These are phyloP conservation scores for Tapera naevia DNA, from an alignment of 2,797 vertebrate species.

Conservation along the genomic window DNA sequence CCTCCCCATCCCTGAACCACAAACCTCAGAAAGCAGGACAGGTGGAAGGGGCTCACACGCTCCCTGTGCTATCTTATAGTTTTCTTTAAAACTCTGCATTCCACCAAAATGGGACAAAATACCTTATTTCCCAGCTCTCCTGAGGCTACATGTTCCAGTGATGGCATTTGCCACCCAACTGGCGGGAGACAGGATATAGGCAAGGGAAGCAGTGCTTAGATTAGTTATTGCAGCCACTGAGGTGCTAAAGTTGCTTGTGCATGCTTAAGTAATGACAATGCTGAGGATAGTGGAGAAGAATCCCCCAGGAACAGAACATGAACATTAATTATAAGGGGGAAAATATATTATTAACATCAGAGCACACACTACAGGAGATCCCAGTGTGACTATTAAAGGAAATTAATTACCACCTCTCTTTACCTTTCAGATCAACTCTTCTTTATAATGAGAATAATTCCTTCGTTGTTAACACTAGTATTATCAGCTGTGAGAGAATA, in stretches of 20 bases:
- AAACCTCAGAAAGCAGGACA: neutral
- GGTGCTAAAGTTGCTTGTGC: conserved; percentile 50
- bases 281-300: conserved; percentile 29
- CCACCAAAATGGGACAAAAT: neutral
- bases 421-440: conserved; percentile 70
- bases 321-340: conserved; percentile 77
- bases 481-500: conserved; percentile 31
- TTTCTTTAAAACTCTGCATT: neutral
- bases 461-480: conserved; percentile 31
- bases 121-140: neutral
- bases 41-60: neutral
- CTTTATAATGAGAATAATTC: conserved; percentile 65
- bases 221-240: neutral
- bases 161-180: neutral
- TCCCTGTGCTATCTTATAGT: neutral
- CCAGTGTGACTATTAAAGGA: conserved; percentile 76
- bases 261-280: conserved; percentile 37
- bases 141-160: neutral
- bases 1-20: neutral
- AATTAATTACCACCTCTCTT: conserved; percentile 77
- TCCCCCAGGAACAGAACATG: conserved; percentile 59
- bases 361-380: conserved; percentile 69
- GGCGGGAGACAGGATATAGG: neutral
- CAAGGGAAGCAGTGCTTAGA: neutral
- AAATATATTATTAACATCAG: conserved; percentile 73